Conservation (phyloP, 2,113 vertebrate species). For the Petrocephalus microphthalmus region DNA sequence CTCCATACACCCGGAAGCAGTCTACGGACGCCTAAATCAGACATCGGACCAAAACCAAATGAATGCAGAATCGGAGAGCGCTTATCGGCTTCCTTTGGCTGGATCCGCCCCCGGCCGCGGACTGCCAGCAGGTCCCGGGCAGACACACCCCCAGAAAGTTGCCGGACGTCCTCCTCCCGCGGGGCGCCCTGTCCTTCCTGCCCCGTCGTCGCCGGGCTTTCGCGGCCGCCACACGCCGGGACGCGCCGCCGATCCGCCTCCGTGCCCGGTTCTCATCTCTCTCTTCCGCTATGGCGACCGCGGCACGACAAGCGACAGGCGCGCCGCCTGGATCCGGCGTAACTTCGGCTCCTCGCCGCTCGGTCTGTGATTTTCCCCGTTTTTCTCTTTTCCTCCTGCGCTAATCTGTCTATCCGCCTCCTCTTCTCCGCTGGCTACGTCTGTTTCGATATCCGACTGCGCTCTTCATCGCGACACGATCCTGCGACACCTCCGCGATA, state of each 20-base stretch:
- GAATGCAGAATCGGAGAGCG: not conserved
- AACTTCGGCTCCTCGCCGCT: conserved; percentile 6
- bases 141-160: not conserved
- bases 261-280: too few relatives aligned
- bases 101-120: not conserved
- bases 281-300: not conserved
- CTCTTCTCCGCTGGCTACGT: too few relatives aligned
- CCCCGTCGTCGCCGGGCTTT: too few relatives aligned
- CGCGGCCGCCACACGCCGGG: too few relatives aligned
- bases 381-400: not conserved
- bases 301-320: not conserved
- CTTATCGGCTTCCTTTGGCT: not conserved
- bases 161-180: not conserved
- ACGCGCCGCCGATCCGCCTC: too few relatives aligned
- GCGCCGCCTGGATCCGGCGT: conserved; percentile 30
- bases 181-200: too few relatives aligned
- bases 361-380: conserved; percentile 42
- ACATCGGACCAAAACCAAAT: not conserved
- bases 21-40: not conserved
- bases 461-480: not conserved
- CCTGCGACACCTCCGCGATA: not conserved
- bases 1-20: conserved; percentile 26
- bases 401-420: conserved; percentile 40
- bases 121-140: not conserved
- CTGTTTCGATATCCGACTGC: too few relatives aligned